phyloP scores from a whole-genome alignment of 2,888 invertebrate species.

The Diaprepes abbreviatus region DNA sequence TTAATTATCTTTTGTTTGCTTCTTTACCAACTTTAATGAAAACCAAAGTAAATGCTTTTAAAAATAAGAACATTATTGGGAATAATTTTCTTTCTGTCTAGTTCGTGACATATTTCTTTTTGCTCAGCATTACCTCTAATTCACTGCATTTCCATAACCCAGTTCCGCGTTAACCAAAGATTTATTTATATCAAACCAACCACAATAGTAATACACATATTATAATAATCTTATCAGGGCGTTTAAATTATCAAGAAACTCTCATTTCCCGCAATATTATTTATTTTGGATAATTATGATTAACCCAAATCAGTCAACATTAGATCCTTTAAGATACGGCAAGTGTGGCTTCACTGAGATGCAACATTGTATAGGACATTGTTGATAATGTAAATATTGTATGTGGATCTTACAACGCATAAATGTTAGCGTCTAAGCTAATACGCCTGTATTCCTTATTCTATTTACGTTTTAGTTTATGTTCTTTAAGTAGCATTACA shows the following conservation, averaged over 20 bases:
- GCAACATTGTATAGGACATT: background rate
- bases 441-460: background rate
- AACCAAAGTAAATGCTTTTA: too few species aligned
- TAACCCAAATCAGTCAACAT: background rate
- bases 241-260: background rate
- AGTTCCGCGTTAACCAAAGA: background rate
- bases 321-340: background rate
- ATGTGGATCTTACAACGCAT: background rate
- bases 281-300: background rate
- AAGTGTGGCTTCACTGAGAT: background rate
- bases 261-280: slow-evolving; percentile 1
- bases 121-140: too few species aligned
- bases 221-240: slow-evolving; percentile 10
- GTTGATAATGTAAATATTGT: background rate
- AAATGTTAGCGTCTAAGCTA: background rate
- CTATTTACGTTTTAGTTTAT: background rate
- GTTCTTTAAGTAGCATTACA: background rate
- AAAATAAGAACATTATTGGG: too few species aligned
- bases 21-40: too few species aligned
- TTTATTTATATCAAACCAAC: background rate
- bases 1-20: too few species aligned
- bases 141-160: background rate
- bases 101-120: too few species aligned
- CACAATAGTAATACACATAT: background rate
- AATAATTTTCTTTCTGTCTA: too few species aligned